Percentiles rank a stretch among this genome's conserved stretches.
These are phyloP conservation scores for Amphiura filiformis DNA, from an alignment of 35 echinoderm and acorn worm genomes.

Conservation along the genomic window DNA sequence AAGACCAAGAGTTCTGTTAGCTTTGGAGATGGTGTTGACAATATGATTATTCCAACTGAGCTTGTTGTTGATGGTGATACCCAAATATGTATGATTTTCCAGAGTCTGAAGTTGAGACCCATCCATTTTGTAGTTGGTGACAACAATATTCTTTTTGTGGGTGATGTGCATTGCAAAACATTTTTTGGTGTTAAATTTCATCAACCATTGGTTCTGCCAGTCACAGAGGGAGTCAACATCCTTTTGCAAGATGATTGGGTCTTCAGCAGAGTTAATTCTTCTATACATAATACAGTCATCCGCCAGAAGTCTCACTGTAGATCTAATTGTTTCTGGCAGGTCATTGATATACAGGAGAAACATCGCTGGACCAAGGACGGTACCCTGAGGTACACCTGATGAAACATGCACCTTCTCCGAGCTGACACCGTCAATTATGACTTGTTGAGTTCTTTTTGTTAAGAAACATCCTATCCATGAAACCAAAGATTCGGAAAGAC, in stretches of 20 bases:
- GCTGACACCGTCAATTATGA: constrained; percentile 15
- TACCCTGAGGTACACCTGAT: constrained; percentile 48
- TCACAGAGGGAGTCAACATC: constrained; percentile 32
- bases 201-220: constrained; percentile 43
- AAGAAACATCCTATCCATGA: constrained; percentile 15
- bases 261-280: not conserved
- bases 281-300: constrained; percentile 49
- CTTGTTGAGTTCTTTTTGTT: constrained; percentile 26
- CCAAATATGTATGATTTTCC: not conserved
- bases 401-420: constrained; percentile 6
- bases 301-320: constrained; percentile 1
- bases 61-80: not conserved
- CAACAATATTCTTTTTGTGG: not conserved
- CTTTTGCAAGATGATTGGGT: constrained; percentile 12
- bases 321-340: not conserved
- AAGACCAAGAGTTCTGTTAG: not conserved
- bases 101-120: not conserved
- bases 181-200: constrained; percentile 45
- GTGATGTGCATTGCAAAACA: not conserved
- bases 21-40: not conserved
- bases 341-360: constrained; percentile 20
- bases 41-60: constrained; percentile 1
- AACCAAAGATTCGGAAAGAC: constrained; percentile 1
- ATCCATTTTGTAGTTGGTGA: not conserved
- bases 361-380: not conserved